Conservation (phyloP, 2,888 invertebrate genomes). For the Isotomurus palustris region DNA sequence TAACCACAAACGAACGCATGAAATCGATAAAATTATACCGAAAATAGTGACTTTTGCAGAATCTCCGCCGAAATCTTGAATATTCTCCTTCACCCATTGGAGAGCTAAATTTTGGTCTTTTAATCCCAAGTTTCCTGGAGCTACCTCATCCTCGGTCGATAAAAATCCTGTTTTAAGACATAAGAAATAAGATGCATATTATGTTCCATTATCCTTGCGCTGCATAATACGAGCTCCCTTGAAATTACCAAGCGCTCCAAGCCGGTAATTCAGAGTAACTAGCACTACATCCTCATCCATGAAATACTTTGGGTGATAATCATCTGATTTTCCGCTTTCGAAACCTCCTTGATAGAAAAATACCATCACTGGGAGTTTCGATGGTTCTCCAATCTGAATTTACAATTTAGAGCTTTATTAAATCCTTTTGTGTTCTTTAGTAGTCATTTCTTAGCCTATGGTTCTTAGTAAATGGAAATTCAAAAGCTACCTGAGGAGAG, state of each 20-base stretch:
- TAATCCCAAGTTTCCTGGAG: constrained; percentile 17
- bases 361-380: constrained; percentile 11
- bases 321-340: constrained; percentile 8
- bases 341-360: constrained; percentile 20
- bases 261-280: constrained; percentile 22
- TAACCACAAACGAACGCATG: too few species aligned
- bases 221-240: background rate
- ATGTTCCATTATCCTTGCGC: background rate
- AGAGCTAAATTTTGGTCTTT: constrained; percentile 22
- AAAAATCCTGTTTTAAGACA: constrained; percentile 14
- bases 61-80: constrained; percentile 19
- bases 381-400: background rate
- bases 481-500: constrained; percentile 9
- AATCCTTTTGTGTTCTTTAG: background rate
- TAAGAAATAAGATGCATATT: background rate
- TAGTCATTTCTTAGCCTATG: background rate
- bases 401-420: background rate
- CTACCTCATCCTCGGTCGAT: constrained; percentile 2
- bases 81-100: constrained; percentile 18
- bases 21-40: background rate
- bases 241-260: constrained; percentile 20
- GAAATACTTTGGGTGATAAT: constrained; percentile 21
- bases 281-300: constrained; percentile 22
- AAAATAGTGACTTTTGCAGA: constrained; percentile 15
- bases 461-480: background rate